Conservation (phyloP, 2,888 invertebrate species). For the Athalia rosae region DNA sequence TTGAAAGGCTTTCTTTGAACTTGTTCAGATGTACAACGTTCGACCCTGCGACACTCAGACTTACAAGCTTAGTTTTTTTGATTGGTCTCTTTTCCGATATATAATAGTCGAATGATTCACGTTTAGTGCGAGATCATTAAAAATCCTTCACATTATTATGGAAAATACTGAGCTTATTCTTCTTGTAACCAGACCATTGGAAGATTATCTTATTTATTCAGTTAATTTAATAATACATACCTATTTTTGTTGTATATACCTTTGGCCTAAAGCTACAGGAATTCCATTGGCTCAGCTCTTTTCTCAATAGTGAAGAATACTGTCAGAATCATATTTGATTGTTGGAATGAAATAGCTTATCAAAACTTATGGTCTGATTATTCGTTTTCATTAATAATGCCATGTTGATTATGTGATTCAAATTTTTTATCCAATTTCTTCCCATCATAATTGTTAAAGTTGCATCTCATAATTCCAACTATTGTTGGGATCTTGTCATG, state of each 20-base stretch:
- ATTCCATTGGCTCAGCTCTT: background rate
- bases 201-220: background rate
- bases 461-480: slow-evolving; percentile 21
- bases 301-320: background rate
- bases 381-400: background rate
- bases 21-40: background rate
- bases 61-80: background rate
- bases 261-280: background rate
- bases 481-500: slow-evolving; percentile 9
- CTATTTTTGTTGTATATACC: background rate
- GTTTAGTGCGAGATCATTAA: background rate
- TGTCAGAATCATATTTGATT: background rate
- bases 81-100: background rate
- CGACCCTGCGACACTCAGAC: background rate
- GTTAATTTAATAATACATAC: slow-evolving; percentile 9
- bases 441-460: slow-evolving; percentile 10
- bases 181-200: background rate
- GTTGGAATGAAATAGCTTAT: background rate
- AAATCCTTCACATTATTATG: background rate
- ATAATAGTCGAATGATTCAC: background rate
- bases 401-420: no score
- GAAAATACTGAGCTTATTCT: background rate
- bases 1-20: background rate
- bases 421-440: background rate
- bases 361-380: background rate